phyloP scores from a whole-genome alignment of 2,888 invertebrate genomes.

The Brenthis ino region DNA sequence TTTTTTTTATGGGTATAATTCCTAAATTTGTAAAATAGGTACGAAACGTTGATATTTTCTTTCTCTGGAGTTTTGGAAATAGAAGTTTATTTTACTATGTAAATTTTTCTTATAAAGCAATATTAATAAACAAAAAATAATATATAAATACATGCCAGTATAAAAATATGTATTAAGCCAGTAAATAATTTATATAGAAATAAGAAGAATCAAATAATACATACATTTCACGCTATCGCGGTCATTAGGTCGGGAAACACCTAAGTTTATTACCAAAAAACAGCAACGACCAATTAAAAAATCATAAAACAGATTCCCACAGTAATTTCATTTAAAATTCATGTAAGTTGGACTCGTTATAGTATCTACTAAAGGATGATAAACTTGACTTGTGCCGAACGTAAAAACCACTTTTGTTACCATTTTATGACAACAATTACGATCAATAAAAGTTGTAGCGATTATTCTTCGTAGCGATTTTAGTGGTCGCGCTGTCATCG shows the following conservation, averaged over 20 bases:
- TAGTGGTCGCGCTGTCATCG: slow-evolving; percentile 76
- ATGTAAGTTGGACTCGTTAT: slow-evolving; percentile 63
- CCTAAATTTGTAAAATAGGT: too few relatives aligned
- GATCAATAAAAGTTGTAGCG: slow-evolving; percentile 80
- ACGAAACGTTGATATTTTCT: too few relatives aligned
- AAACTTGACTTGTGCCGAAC: slow-evolving; percentile 76
- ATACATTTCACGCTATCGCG: slow-evolving; percentile 8
- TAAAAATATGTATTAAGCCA: background rate
- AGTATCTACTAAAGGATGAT: slow-evolving; percentile 65
- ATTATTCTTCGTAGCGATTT: slow-evolving; percentile 77
- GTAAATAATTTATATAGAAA: background rate
- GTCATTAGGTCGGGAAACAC: slow-evolving; percentile 27
- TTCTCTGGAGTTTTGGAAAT: too few relatives aligned
- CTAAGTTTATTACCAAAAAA: slow-evolving; percentile 47
- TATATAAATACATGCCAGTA: too few relatives aligned
- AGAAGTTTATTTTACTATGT: too few relatives aligned
- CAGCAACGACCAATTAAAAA: slow-evolving; percentile 67
- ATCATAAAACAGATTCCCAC: slow-evolving; percentile 73
- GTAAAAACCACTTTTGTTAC: slow-evolving; percentile 81
- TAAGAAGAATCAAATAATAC: slow-evolving; percentile 4
- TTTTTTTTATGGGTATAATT: too few relatives aligned
- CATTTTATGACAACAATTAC: slow-evolving; percentile 82
- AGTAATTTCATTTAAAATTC: slow-evolving; percentile 54
- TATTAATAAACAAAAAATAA: too few relatives aligned
- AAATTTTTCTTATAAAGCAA: too few relatives aligned